A percentile compares a stretch with the other conserved stretches of the same genome.
phyloP scores from a whole-genome alignment of 2,797 vertebrate species.

The Cirrhinus mrigala region DNA sequence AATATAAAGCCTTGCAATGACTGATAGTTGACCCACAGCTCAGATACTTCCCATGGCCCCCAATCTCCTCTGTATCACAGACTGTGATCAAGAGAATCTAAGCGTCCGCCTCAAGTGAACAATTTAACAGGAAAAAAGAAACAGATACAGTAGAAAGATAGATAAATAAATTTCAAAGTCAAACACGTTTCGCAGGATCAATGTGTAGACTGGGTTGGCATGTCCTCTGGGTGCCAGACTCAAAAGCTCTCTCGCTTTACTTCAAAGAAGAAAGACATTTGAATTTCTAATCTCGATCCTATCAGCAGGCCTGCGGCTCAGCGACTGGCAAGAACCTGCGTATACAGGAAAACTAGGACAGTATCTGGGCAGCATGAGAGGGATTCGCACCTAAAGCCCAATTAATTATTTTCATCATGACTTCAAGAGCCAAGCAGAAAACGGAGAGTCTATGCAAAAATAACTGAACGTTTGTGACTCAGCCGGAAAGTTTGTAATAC shows the following conservation, averaged over 20 bases:
- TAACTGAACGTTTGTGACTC: conserved; percentile 13
- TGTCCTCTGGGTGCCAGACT: conserved; percentile 47
- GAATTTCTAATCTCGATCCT: conserved; percentile 77
- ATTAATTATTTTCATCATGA: conserved; percentile 33
- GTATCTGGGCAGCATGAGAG: conserved; percentile 5
- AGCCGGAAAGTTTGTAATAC: conserved; percentile 3
- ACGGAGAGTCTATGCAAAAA: background rate
- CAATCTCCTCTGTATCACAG: conserved; percentile 3
- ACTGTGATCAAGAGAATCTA: conserved; percentile 13
- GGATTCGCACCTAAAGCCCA: conserved; percentile 39
- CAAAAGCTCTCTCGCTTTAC: conserved; percentile 61
- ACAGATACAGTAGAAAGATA: conserved; percentile 40
- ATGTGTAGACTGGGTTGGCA: conserved; percentile 30
- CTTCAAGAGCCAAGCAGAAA: conserved; percentile 12
- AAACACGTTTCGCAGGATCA: conserved; percentile 40
- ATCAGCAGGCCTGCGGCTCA: conserved; percentile 71
- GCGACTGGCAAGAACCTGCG: conserved; percentile 58
- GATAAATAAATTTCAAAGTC: conserved; percentile 47
- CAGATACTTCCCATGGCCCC: conserved; percentile 11
- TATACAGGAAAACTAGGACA: conserved; percentile 54
- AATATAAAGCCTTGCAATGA: background rate
- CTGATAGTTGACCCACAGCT: background rate
- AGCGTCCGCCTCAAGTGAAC: conserved; percentile 7
- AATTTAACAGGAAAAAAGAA: conserved; percentile 3
- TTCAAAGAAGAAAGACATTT: conserved; percentile 79